Evolutionary conservation across 1,140 invertebrate genomes (phyloP).

Genomic region (Drosophila pallidifrons): DNA sequence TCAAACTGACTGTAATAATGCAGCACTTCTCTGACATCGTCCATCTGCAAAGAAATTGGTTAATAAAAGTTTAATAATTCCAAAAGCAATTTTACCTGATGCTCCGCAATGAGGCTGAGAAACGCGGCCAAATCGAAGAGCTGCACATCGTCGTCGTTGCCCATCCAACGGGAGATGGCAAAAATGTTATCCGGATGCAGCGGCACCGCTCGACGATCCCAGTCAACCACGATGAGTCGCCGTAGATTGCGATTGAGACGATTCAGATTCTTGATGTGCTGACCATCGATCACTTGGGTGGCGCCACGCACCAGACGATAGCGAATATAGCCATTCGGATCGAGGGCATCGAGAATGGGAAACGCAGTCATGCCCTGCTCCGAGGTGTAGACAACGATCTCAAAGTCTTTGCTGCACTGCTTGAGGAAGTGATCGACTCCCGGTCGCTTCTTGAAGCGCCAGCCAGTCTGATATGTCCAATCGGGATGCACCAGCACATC

Average conservation of each 20-base stretch:
- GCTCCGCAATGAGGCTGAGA: slow-evolving; percentile 94
- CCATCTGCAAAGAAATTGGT: slow-evolving; percentile 54
- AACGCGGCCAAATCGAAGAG: slow-evolving; percentile 96
- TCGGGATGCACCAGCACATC: slow-evolving; percentile 98
- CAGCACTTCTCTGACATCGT: slow-evolving; percentile 97
- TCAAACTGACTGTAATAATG: slow-evolving; percentile 97
- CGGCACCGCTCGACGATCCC: slow-evolving; percentile 94
- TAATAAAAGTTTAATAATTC: neutral
- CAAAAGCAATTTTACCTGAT: slow-evolving; percentile 87
- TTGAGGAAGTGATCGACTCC: slow-evolving; percentile 98
- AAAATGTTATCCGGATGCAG: slow-evolving; percentile 96
- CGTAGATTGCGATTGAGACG: slow-evolving; percentile 97
- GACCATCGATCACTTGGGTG: slow-evolving; percentile 96
- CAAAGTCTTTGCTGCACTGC: slow-evolving; percentile 95
- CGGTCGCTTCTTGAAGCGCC: slow-evolving; percentile 98
- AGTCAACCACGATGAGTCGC: slow-evolving; percentile 98
- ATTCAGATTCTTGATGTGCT: slow-evolving; percentile 98
- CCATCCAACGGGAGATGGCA: slow-evolving; percentile 95
- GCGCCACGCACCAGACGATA: slow-evolving; percentile 97
- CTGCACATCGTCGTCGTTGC: slow-evolving; percentile 95
- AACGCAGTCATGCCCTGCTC: slow-evolving; percentile 96
- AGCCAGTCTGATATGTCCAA: slow-evolving; percentile 94
- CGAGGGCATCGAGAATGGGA: slow-evolving; percentile 96
- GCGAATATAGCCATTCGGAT: slow-evolving; percentile 94
- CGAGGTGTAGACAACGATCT: slow-evolving; percentile 98